Evolutionary conservation across 2,888 invertebrate genomes (phyloP), one percentile per base, ranked within the genome.

Genomic region (Yponomeuta plumbellus): DNA sequence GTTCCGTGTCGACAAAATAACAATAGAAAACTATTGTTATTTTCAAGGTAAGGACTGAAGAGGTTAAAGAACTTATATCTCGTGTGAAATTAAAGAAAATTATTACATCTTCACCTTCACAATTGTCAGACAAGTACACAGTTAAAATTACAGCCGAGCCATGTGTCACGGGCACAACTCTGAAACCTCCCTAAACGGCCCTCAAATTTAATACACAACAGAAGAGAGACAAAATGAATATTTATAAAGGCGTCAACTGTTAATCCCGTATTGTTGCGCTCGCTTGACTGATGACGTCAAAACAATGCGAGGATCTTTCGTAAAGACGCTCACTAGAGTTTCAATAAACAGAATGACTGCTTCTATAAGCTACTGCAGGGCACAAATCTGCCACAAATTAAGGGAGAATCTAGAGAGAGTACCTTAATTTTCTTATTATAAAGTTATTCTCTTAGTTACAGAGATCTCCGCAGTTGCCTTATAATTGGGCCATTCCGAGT

Each of bases 201-300:
- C 78, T 84, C 83, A 76, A 83, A 83, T 80, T 86, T 80, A 82
- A 83, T 80, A 78, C 82, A 76, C 74, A 52, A 52, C 44, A 52
- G 44, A 52, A 52, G 44, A 52, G 44, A 52, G 44, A 70, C 79
- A 77, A 81, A 83, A 88, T 91, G 90, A 89, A 91, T 91, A 91
- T 90, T 90, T 91, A 91, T 91, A 87, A 89, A 87, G 85, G 86
- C 88, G 84, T 88, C 88, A 85, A 85, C 84, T 85, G 88, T 80
- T 90, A 87, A 89, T 88, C 86, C 82, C 70, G 81, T 78, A 89
- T 89, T 91, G 89, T 89, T 85, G 85, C 79, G 78, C 75, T 75
- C 23, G 81, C 77, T 75, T 87, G 86, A 88, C 83, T 84, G 86
- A 88, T 88, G 88, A 84, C 81, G 85, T 81, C 85, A 83, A 82